Percentiles rank a stretch among this genome's conserved stretches.
phyloP scores from a whole-genome alignment of 2,797 vertebrate species.

The Menidia menidia region DNA sequence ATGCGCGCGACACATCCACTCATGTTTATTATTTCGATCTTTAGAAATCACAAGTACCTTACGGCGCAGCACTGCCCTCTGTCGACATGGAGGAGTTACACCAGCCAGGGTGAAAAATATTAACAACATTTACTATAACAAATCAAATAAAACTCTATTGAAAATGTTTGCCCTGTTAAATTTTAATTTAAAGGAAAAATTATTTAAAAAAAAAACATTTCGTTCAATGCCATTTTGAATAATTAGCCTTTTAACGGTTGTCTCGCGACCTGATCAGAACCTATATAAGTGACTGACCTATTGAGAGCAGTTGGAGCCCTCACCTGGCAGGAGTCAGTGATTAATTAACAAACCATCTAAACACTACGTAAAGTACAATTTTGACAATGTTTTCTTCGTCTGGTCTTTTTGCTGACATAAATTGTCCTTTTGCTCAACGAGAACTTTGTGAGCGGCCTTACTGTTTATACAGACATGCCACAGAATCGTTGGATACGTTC shows the following conservation, averaged over 20 bases:
- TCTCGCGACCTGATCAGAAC: conserved; percentile 2
- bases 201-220: neutral
- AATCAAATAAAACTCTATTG: no score
- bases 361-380: neutral
- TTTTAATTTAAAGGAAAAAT: no score
- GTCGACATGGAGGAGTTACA: conserved; percentile 19
- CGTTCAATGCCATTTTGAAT: rapidly evolving
- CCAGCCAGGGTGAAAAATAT: neutral
- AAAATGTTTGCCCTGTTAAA: no score
- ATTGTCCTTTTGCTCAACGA: conserved; percentile 65
- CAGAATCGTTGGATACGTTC: conserved; percentile 20
- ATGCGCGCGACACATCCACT: no score
- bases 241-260: neutral
- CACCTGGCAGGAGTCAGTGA: neutral
- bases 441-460: conserved; percentile 78
- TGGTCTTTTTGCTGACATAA: conserved; percentile 68
- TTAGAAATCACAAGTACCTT: neutral
- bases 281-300: conserved; percentile 38
- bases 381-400: conserved; percentile 81
- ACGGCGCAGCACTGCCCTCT: conserved; percentile 35
- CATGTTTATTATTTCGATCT: neutral
- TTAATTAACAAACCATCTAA: neutral
- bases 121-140: no score
- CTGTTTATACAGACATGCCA: conserved; percentile 80
- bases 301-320: neutral